Evolutionary conservation across 1,140 invertebrate genomes (phyloP), one percentile per base, ranked within the genome.

Genomic region (Metopolophium dirhodum): DNA sequence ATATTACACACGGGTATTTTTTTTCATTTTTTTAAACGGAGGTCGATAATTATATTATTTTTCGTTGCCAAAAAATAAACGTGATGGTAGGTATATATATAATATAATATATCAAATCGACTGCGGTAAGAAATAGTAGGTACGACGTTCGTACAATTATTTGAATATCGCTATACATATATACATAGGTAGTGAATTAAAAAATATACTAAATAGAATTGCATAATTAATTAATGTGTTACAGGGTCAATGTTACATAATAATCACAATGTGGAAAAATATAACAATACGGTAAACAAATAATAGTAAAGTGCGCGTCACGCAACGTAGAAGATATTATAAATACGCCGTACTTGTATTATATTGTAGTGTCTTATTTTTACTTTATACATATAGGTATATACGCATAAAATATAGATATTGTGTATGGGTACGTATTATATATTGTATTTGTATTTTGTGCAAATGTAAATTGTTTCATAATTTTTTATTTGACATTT

Each of bases 201-300:
- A 54, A 41, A 54, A 41, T 41, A 41, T 51, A 20, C 14, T 51
- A 51, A 18, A 54, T 41, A 41, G 8, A 11, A 4, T 89, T 89
- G 35, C 88, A 30, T 57, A 89, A 89, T 54, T 88, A 89, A 89
- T 89, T 89, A 89, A 89, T 89, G 35, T 89, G 88, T 57, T 89
- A 89, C 88, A 57, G 51, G 88, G 51, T 89, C 88, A 37, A 57
- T 57, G 88, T 57, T 89, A 89, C 51, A 57, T 54, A 89, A 54
- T 54, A 35, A 51, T 51, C 45, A 51, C 86, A 49, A 51, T 37
- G 87, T 54, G 35, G 87, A 89, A 51, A 89, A 89, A 89, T 89
- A 89, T 54, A 54, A 89, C 87, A 54, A 89, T 89, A 89, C 87
- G 35, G 35, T 49, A 88, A 35, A 51, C 30, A 51, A 49, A 51